These are phyloP conservation scores for Pachyuromys duprasi DNA, from an alignment of 2,797 vertebrate genomes.

Conservation along the genomic window DNA sequence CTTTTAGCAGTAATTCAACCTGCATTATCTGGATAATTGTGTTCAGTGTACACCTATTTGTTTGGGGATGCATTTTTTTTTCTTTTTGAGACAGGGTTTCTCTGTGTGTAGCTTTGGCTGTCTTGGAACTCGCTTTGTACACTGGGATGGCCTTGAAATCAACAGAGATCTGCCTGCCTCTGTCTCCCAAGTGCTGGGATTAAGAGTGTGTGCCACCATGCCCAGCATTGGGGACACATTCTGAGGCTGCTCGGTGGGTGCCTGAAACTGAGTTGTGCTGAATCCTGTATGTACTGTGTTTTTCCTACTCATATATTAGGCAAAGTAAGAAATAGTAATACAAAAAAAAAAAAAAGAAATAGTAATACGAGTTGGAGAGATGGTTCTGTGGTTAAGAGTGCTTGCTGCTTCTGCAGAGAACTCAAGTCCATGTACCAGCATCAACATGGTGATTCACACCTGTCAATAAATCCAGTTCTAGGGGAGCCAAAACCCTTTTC, in stretches of 20 bases:
- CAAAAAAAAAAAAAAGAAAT: too few species aligned
- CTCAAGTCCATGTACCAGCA: too few species aligned
- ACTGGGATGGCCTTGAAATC: too few species aligned
- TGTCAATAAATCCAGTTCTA: background rate
- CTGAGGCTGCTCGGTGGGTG: background rate
- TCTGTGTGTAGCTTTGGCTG: too few species aligned
- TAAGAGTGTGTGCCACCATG: too few species aligned
- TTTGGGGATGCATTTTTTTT: background rate
- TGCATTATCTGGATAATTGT: background rate
- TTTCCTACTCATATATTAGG: background rate
- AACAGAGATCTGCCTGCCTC: too few species aligned
- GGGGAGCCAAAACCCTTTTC: too few species aligned
- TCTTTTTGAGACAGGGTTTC: too few species aligned
- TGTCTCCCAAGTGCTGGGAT: too few species aligned
- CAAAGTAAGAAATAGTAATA: background rate
- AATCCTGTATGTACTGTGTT: background rate
- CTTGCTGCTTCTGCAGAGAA: background rate
- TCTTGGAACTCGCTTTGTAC: too few species aligned
- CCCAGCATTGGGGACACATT: background rate
- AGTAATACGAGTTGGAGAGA: background rate
- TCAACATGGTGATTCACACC: background rate
- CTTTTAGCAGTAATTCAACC: background rate
- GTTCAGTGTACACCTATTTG: background rate
- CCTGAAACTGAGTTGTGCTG: background rate
- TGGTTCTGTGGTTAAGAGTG: background rate